Evolutionary conservation across 2,113 vertebrate genomes (phyloP), one percentile per base, ranked within the genome.

Genomic region (Cavia porcellus): DNA sequence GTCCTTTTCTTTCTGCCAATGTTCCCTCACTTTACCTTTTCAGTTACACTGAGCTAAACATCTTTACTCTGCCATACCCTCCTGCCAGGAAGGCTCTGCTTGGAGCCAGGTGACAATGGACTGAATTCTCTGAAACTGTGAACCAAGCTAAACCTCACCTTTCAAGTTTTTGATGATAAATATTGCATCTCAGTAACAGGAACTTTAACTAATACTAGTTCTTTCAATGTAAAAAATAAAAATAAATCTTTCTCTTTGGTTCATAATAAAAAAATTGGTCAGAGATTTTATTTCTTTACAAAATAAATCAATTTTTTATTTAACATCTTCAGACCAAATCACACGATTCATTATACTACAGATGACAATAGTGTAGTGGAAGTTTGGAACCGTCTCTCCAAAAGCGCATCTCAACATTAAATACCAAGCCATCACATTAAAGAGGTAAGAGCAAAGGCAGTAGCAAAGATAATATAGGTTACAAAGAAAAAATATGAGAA

Each of bases 401-500:
- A 89, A 86, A 72, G 38, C 59, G 19, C 72, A 64, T n/a, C 55
- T 96, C 59, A 87, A 81, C 42, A 91, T 89, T 84, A 91, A 95
- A 94, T 93, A 94, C 93, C 93, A 96, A 94, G 38, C 83, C 1
- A 91, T 81, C 74, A 86, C 22, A 59, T 86, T 86, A 50, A 87
- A 92, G 97, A 75, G 57, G 38, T 89, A 95, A 77, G 28, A 91
- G 32, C 52, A 95, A 14, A 88, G 38, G 24, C 15, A 87, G 17
- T 19, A 92, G n/a, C 45, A 85, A 93, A 83, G 15, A 91, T 93
- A 90, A 83, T 72, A 72, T 81, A 87, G 62, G 59, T 52, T 79
- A 45, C 3, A 82, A 88, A 32, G 32, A 70, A 84, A 97, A 10
- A 32, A 3, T 57, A 28, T 59, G 10, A 92, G 32, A 74, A 94